Evolutionary conservation across 2,113 vertebrate genomes (phyloP).

Genomic region (Bos indicus): DNA sequence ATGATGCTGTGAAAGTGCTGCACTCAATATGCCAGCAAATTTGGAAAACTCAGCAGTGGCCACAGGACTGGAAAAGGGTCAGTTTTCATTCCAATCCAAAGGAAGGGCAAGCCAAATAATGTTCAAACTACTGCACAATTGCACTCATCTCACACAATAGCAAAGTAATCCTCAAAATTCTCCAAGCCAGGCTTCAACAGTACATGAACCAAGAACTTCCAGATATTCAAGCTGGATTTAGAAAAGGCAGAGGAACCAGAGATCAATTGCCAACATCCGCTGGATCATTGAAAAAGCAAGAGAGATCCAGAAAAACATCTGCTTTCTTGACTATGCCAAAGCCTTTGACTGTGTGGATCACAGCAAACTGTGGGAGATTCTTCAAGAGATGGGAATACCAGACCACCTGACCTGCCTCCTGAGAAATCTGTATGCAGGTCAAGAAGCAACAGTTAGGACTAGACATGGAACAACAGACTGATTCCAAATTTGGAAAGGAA

Average conservation of each 20-base stretch:
- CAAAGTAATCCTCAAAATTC: neutral
- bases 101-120: neutral
- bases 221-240: neutral
- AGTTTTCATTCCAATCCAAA: neutral
- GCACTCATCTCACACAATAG: neutral
- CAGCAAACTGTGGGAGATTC: neutral
- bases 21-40: neutral
- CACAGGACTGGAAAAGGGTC: neutral
- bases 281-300: neutral
- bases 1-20: neutral
- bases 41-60: neutral
- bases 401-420: neutral
- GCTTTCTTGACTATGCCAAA: neutral
- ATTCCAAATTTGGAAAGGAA: neutral
- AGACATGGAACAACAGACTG: neutral
- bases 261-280: neutral
- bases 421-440: neutral
- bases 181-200: neutral
- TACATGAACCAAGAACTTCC: neutral
- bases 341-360: neutral
- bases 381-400: neutral
- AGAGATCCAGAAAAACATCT: neutral
- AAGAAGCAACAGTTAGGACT: neutral
- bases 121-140: neutral
- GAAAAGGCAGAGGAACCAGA: neutral